phyloP scores from a whole-genome alignment of 2,888 invertebrate species.

The Patella pellucida region DNA sequence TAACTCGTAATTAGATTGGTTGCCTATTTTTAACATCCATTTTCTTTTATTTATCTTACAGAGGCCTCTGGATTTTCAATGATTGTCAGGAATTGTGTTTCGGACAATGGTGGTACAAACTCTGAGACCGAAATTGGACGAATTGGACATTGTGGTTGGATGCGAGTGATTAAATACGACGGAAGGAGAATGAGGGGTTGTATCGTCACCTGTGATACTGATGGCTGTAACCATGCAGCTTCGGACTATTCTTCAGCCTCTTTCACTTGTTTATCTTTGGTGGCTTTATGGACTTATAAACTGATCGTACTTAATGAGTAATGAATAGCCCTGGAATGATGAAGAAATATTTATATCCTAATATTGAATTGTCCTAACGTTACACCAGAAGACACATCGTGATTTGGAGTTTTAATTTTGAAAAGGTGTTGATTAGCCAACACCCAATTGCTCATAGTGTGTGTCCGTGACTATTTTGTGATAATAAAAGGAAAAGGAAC shows the following conservation, averaged over 20 bases:
- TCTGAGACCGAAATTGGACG: conserved; percentile 96
- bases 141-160: conserved; percentile 97
- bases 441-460: too few relatives aligned
- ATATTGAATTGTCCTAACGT: too few relatives aligned
- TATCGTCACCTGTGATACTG: conserved; percentile 93
- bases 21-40: too few relatives aligned
- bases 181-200: conserved; percentile 92
- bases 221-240: conserved; percentile 82
- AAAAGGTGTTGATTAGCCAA: too few relatives aligned
- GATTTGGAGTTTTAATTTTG: too few relatives aligned
- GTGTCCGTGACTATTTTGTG: too few relatives aligned
- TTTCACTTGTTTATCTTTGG: not conserved
- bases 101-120: conserved; percentile 94
- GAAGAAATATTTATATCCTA: too few relatives aligned
- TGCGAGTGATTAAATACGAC: conserved; percentile 91
- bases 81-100: conserved; percentile 92
- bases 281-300: not conserved
- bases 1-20: too few relatives aligned
- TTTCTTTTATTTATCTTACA: conserved; percentile 66
- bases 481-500: too few relatives aligned
- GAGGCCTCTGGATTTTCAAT: conserved; percentile 85
- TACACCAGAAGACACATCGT: too few relatives aligned
- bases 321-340: too few relatives aligned
- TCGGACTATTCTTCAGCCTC: not conserved
- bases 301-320: too few relatives aligned